Percentiles rank a stretch among this genome's conserved stretches.
phyloP scores from a whole-genome alignment of 1,140 invertebrate genomes.

The Magallana gigas region DNA sequence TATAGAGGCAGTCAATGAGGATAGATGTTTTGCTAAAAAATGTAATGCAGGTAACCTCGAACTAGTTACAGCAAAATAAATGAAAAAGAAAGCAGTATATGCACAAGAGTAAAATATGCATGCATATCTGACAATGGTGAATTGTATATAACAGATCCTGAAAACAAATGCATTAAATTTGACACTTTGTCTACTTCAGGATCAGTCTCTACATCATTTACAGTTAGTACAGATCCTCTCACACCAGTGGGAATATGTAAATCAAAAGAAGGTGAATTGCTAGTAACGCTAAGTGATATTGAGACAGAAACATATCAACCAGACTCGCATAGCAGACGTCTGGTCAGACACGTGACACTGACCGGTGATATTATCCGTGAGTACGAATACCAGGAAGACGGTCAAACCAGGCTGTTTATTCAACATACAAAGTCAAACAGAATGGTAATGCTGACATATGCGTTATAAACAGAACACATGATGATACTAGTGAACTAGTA shows the following conservation, averaged over 20 bases:
- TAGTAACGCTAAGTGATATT: background rate
- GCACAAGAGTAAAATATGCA: background rate
- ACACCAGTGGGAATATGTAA: background rate
- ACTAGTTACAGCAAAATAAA: background rate
- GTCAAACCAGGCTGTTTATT: slow-evolving; percentile 3
- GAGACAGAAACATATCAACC: background rate
- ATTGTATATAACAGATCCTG: background rate
- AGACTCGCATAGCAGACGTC: background rate
- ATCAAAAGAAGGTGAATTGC: background rate
- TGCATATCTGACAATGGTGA: background rate
- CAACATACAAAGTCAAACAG: background rate
- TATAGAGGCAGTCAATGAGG: background rate
- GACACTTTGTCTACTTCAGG: background rate
- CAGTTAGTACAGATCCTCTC: background rate
- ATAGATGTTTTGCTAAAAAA: background rate
- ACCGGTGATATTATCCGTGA: background rate
- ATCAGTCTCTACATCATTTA: background rate
- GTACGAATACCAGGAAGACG: slow-evolving; percentile 3
- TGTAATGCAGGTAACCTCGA: background rate
- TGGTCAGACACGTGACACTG: background rate
- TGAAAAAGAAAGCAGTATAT: background rate
- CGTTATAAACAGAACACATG: background rate
- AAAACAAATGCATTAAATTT: background rate
- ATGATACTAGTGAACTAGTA: background rate
- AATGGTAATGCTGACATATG: background rate